Evolutionary conservation across 2,797 vertebrate genomes (phyloP).

Genomic region (Catharus ustulatus): DNA sequence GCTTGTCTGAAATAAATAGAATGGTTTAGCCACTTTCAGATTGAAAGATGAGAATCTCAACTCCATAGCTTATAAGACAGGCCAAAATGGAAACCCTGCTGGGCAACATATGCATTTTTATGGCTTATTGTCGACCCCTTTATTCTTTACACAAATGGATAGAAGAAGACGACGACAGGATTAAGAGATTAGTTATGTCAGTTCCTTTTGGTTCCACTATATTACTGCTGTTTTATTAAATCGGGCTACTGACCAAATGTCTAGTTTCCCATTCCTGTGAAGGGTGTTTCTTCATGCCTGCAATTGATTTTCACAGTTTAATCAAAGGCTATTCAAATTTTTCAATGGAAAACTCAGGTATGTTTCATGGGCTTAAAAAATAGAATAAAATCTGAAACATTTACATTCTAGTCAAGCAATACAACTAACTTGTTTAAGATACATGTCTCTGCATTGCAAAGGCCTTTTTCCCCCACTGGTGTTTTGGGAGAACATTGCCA

Average conservation of each 20-base stretch:
- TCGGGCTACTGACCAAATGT: slow-evolving; percentile 45
- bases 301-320: slow-evolving; percentile 70
- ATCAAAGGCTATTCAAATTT: slow-evolving; percentile 40
- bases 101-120: slow-evolving; percentile 68
- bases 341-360: slow-evolving; percentile 51
- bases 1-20: not conserved
- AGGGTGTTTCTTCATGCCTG: slow-evolving; percentile 51
- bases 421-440: not conserved
- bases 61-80: slow-evolving; percentile 14
- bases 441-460: not conserved
- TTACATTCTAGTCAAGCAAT: not conserved
- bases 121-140: slow-evolving; percentile 46
- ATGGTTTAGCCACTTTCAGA: not conserved
- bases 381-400: not conserved
- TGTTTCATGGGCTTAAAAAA: not conserved
- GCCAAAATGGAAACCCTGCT: slow-evolving; percentile 49
- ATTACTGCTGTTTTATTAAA: slow-evolving; percentile 61
- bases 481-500: not conserved
- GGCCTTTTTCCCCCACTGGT: not conserved
- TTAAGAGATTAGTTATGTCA: slow-evolving; percentile 74
- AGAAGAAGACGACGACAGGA: slow-evolving; percentile 62
- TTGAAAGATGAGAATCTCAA: slow-evolving; percentile 29
- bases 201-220: slow-evolving; percentile 56
- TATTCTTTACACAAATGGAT: slow-evolving; percentile 44
- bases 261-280: slow-evolving; percentile 8